A percentile compares a stretch with the other conserved stretches of the same genome.
Evolutionary conservation across 2,113 vertebrate genomes (phyloP).

Genomic region (Protobothrops mucrosquamatus): DNA sequence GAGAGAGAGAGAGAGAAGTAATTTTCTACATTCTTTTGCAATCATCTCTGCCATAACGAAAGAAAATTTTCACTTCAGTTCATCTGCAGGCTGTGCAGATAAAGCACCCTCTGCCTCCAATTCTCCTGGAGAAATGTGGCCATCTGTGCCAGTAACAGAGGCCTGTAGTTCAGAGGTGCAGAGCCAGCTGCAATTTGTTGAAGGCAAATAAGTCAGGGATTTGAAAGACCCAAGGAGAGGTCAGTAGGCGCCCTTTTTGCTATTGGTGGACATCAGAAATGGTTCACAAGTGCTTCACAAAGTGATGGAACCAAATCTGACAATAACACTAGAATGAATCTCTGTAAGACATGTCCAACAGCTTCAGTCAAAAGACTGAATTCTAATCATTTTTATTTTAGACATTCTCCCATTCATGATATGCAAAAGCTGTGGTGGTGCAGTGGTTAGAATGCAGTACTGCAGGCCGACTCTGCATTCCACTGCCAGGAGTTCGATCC

Average conservation of each 20-base stretch:
- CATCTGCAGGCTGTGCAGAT: background rate
- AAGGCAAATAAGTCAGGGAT: background rate
- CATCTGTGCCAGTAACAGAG: background rate
- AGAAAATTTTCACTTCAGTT: slow-evolving; percentile 14
- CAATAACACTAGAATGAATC: background rate
- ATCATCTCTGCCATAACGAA: slow-evolving; percentile 19
- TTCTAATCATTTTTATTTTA: background rate
- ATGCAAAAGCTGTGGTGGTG: no score
- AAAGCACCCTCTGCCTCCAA: background rate
- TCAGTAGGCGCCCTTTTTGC: background rate
- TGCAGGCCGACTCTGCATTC: background rate
- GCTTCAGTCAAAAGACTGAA: background rate
- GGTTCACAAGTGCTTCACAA: background rate
- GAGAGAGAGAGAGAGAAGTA: no score
- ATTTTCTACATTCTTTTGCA: slow-evolving; percentile 21
- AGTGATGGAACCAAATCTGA: background rate
- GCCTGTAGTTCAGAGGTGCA: background rate
- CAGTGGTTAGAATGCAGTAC: no score
- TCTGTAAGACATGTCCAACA: background rate
- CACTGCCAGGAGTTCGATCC: background rate
- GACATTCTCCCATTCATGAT: no score
- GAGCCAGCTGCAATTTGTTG: background rate
- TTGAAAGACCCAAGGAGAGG: background rate
- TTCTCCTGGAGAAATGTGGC: background rate
- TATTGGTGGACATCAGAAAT: background rate